These are phyloP conservation scores for Arizona elegans DNA, from an alignment of 2,113 vertebrate species.

Conservation along the genomic window DNA sequence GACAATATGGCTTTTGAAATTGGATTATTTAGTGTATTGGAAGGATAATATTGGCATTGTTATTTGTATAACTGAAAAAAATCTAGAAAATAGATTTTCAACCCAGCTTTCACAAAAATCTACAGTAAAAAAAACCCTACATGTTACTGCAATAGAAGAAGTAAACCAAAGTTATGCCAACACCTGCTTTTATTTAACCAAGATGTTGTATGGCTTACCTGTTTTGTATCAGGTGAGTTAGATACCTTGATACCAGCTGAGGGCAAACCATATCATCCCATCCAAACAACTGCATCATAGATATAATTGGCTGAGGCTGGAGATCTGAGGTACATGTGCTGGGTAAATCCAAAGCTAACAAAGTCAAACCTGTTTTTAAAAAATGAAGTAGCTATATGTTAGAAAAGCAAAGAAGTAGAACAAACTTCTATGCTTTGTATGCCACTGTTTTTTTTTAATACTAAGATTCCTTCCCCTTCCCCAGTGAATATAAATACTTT, in stretches of 20 bases:
- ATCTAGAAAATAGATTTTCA: not conserved
- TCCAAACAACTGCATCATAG: slow-evolving; percentile 88
- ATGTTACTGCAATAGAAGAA: not conserved
- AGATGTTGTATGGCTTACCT: slow-evolving; percentile 69
- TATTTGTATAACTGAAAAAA: not conserved
- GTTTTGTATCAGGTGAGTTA: slow-evolving; percentile 89
- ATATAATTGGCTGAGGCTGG: slow-evolving; percentile 84
- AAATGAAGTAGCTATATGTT: not conserved
- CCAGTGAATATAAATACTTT: not conserved
- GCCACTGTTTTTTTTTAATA: not conserved
- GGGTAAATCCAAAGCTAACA: slow-evolving; percentile 88
- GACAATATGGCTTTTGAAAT: not conserved
- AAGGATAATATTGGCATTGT: not conserved
- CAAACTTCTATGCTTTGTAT: not conserved
- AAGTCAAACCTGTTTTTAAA: slow-evolving; percentile 83
- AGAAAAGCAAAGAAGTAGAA: not conserved
- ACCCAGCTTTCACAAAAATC: not conserved
- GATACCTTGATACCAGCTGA: slow-evolving; percentile 86
- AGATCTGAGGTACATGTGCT: slow-evolving; percentile 85
- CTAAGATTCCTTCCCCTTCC: not conserved
- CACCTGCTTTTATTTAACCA: slow-evolving; percentile 8
- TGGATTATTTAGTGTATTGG: not conserved
- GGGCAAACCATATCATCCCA: slow-evolving; percentile 96
- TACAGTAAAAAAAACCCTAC: not conserved
- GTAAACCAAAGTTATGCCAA: not conserved